These are phyloP conservation scores for Urechis unicinctus DNA, from an alignment of 2,888 invertebrate genomes.

Conservation along the genomic window DNA sequence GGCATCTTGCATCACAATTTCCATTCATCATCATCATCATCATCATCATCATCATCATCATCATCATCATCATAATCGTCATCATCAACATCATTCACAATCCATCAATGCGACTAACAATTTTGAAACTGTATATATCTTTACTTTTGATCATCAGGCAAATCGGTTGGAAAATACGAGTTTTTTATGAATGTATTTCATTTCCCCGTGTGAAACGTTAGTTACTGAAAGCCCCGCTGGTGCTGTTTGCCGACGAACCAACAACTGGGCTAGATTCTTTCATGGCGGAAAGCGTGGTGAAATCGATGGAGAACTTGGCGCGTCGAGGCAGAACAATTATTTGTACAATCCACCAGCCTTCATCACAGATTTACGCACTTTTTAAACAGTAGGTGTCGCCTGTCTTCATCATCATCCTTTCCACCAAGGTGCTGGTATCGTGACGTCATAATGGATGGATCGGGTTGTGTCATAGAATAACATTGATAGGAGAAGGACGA, in stretches of 20 bases:
- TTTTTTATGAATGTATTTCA: not conserved
- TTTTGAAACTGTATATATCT: not conserved
- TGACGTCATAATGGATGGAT: too few relatives aligned
- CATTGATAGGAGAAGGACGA: constrained; percentile 83
- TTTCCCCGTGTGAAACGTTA: not conserved
- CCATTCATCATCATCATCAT: too few relatives aligned
- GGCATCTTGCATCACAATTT: too few relatives aligned
- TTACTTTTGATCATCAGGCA: not conserved
- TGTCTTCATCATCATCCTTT: too few relatives aligned
- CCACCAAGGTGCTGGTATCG: constrained; percentile 8
- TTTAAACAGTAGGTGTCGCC: constrained; percentile 63
- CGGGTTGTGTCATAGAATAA: constrained; percentile 38
- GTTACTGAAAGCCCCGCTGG: constrained; percentile 86
- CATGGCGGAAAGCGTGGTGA: constrained; percentile 90
- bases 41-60: too few relatives aligned
- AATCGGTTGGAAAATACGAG: not conserved
- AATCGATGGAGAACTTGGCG: constrained; percentile 58
- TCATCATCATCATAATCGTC: too few relatives aligned
- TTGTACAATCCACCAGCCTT: constrained; percentile 95
- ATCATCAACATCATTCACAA: too few relatives aligned
- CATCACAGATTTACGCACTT: constrained; percentile 71
- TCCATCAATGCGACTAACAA: too few relatives aligned
- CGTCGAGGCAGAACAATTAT: too few relatives aligned
- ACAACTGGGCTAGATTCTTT: constrained; percentile 94
- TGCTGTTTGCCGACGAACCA: constrained; percentile 96